Conservation (phyloP, 2,797 vertebrate genomes). For the Gallirallus australis region DNA sequence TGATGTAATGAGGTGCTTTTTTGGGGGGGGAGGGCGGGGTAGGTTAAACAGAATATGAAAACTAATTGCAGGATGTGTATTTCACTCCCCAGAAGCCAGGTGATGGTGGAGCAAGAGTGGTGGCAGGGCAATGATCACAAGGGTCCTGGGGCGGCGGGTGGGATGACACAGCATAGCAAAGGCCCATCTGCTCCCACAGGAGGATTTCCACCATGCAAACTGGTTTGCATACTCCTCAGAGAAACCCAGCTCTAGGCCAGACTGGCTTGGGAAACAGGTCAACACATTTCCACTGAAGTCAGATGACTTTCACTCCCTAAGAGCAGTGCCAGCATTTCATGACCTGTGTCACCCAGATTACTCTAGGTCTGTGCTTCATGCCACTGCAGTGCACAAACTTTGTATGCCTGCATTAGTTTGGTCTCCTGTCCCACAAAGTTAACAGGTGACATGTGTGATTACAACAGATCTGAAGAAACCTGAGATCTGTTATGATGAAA, state of each 20-base stretch:
- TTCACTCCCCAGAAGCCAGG: not conserved
- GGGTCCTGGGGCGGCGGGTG: no score
- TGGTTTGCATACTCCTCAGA: not conserved
- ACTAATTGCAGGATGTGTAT: rapidly evolving
- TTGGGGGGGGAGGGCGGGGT: no score
- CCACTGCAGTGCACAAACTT: not conserved
- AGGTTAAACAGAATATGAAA: not conserved
- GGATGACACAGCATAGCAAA: rapidly evolving
- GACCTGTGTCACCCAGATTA: not conserved
- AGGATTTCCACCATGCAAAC: not conserved
- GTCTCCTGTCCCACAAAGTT: not conserved
- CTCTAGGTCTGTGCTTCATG: rapidly evolving
- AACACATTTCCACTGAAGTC: not conserved
- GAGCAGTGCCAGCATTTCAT: not conserved
- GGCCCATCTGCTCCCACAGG: rapidly evolving
- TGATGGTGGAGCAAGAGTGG: rapidly evolving
- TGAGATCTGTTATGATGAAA: not conserved
- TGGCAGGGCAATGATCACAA: rapidly evolving
- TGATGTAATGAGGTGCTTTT: not conserved
- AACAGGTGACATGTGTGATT: not conserved
- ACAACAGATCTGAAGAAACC: not conserved
- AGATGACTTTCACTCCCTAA: conserved; percentile 21
- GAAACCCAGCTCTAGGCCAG: conserved; percentile 8
- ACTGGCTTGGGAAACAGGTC: conserved; percentile 12
- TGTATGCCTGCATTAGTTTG: rapidly evolving